These are phyloP conservation scores for Phalacrocorax brasilianus DNA, from an alignment of 2,113 vertebrate genomes.

Conservation along the genomic window DNA sequence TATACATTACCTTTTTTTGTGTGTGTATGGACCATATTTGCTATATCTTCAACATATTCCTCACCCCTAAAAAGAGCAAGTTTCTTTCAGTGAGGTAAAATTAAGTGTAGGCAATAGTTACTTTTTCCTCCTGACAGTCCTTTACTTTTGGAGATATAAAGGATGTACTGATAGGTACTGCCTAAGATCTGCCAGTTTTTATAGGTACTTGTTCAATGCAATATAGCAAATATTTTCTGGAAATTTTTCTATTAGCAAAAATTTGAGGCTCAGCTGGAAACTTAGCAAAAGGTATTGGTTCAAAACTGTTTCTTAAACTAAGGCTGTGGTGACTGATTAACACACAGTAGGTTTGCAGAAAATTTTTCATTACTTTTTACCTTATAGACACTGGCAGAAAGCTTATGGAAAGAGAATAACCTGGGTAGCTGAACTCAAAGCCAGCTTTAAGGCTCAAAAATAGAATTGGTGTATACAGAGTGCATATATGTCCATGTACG, in stretches of 20 bases:
- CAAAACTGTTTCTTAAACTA: constrained; percentile 1
- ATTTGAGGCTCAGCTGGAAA: not conserved
- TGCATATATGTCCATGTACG: not conserved
- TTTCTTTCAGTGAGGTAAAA: not conserved
- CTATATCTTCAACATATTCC: no score
- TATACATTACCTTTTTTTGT: not conserved
- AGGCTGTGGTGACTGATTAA: not conserved
- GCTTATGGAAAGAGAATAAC: not conserved
- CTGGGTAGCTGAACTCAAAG: not conserved
- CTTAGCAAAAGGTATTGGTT: not conserved
- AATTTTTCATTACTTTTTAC: not conserved
- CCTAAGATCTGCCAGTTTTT: not conserved
- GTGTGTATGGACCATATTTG: not conserved
- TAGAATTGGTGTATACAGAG: not conserved
- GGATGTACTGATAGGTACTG: not conserved
- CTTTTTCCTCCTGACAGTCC: not conserved
- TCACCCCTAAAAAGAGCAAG: not conserved
- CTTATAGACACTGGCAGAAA: not conserved
- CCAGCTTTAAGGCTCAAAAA: not conserved
- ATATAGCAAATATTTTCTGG: not conserved
- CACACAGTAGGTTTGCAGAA: not conserved
- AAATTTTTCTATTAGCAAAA: constrained; percentile 1
- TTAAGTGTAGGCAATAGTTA: not conserved
- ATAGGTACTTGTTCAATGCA: not conserved
- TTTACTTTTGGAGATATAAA: not conserved